These are phyloP conservation scores for Parazoanthus darwini DNA, from an alignment of 92 coral and sea anemone genomes.

Conservation along the genomic window DNA sequence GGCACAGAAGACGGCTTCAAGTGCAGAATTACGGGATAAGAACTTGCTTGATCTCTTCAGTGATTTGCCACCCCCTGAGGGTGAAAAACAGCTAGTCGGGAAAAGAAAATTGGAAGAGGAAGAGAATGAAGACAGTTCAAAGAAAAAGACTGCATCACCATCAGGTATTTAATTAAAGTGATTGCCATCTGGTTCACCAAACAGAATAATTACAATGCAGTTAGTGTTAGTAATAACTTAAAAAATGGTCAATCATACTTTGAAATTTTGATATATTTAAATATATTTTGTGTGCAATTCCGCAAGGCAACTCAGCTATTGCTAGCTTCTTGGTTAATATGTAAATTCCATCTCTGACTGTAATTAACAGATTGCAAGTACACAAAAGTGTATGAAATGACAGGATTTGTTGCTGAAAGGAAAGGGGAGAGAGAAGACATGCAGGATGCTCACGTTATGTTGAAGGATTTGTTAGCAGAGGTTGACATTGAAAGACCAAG, in stretches of 20 bases:
- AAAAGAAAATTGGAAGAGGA: slow-evolving; percentile 50
- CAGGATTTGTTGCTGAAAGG: slow-evolving; percentile 95
- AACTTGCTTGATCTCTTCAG: slow-evolving; percentile 31
- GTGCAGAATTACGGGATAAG: not conserved
- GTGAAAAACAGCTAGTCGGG: not conserved
- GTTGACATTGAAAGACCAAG: slow-evolving; percentile 43
- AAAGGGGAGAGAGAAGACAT: slow-evolving; percentile 96
- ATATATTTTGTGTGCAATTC: too few relatives aligned
- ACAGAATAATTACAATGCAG: too few relatives aligned
- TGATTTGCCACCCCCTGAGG: slow-evolving; percentile 57
- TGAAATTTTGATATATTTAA: too few relatives aligned
- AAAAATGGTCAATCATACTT: too few relatives aligned
- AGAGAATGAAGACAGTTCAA: slow-evolving; percentile 27
- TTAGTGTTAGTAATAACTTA: too few relatives aligned
- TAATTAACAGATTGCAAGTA: slow-evolving; percentile 48
- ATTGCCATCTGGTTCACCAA: too few relatives aligned
- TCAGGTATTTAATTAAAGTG: not conserved
- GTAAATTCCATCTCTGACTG: not conserved
- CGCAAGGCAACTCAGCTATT: too few relatives aligned
- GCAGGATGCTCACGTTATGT: slow-evolving; percentile 97
- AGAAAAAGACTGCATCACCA: slow-evolving; percentile 35
- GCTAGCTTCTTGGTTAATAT: too few relatives aligned
- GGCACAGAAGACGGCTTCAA: not conserved
- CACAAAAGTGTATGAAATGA: slow-evolving; percentile 39
- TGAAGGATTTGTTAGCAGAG: slow-evolving; percentile 65